Base-by-base conservation (phyloP, 2,888 invertebrate genomes). In the Apamea anceps region DNA sequence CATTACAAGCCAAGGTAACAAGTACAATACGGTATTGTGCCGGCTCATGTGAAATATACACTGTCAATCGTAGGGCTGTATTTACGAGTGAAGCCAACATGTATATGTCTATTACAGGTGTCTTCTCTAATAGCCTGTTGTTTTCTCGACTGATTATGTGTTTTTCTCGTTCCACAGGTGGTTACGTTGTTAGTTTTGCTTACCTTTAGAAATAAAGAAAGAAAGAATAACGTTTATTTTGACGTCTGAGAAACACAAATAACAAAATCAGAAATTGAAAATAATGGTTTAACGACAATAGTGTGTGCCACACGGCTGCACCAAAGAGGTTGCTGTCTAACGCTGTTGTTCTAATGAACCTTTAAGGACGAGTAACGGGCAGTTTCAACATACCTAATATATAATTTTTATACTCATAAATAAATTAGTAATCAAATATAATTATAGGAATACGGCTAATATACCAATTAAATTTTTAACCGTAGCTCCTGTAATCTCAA, bases 1-100 rank as follows among this genome's bases (percentile, higher is more conserved):
- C 89, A 93, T 94, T 94, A 94, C 89, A 84, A 66, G 82, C 89
- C 93, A 94, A 95, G 94, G 93, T 92, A 92, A 93, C 91, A 80
- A 82, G 87, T 84, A 88, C 74, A 86, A 78, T 86, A 73, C 70
- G 75, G 88, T 87, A 84, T 81, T 80, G 76, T 84, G 48, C 74
- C 70, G 70, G 66, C 75, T 80, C 79, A 75, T 79, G 79, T 87
- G 87, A 78, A 86, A 88, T 77, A 82, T 79, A 85, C 78, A 80
- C 87, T 73, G 81, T 71, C 81, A 80, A 79, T 88, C 80, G 74
- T 77, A 76, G 28, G 45, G 70, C 82, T 76, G 57, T 79, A 62
- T 71, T 87, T 80, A 76, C 71, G 70, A 72, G 62, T 21, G 37
- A 81, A 74, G 62, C 76, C 77, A 67, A 77, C 67, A 73, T 77